Conservation (phyloP, 2,113 vertebrate genomes). For the Bos indicus region DNA sequence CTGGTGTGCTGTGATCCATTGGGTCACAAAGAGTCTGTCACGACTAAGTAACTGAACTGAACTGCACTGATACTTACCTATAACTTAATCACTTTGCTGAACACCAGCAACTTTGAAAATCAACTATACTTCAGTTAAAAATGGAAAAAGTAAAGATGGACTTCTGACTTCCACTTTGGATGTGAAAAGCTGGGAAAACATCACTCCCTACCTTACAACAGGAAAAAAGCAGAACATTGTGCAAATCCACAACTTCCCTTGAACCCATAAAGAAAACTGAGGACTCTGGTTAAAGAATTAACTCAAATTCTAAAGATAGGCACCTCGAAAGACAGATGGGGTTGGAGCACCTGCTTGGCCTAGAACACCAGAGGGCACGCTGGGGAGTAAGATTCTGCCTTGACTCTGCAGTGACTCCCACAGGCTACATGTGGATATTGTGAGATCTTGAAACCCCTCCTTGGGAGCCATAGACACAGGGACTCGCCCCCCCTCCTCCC, state of each 20-base stretch:
- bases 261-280: background rate
- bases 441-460: background rate
- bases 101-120: background rate
- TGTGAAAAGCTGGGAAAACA: background rate
- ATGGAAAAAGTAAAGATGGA: background rate
- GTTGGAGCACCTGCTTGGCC: background rate
- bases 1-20: background rate
- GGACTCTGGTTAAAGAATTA: background rate
- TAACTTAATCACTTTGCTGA: background rate
- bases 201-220: background rate
- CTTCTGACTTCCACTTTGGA: background rate
- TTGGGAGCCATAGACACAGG: background rate
- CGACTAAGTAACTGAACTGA: background rate
- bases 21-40: accelerated
- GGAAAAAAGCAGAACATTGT: background rate
- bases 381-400: background rate
- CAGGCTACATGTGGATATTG: background rate
- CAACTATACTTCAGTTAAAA: background rate
- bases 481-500: accelerated
- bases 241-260: background rate
- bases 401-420: background rate
- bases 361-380: background rate
- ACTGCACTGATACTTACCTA: background rate
- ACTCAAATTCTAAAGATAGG: background rate
- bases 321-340: background rate